Percentiles rank a stretch among this genome's conserved stretches.
These are phyloP conservation scores for Luscinia megarhynchos DNA, from an alignment of 2,797 vertebrate species.

Conservation along the genomic window DNA sequence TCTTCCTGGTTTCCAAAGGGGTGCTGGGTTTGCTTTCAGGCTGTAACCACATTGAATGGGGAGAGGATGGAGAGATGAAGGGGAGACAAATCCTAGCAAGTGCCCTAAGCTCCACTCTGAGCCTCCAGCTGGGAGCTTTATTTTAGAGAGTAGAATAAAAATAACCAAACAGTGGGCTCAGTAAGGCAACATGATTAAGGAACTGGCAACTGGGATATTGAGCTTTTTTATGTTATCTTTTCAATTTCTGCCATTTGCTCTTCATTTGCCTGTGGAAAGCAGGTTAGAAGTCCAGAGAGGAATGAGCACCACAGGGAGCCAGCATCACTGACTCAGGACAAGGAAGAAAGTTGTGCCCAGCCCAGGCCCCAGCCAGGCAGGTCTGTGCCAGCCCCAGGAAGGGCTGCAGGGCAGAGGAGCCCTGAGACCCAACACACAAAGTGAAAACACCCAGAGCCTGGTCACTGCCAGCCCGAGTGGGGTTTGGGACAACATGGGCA, in stretches of 20 bases:
- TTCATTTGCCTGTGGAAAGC: not conserved
- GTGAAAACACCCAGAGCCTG: not conserved
- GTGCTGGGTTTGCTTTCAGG: not conserved
- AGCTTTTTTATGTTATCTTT: not conserved
- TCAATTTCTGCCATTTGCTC: not conserved
- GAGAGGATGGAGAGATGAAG: not conserved
- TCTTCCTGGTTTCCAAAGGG: not conserved
- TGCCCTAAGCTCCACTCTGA: not conserved
- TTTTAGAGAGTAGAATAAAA: not conserved
- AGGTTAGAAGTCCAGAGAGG: not conserved
- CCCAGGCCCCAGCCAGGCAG: not conserved
- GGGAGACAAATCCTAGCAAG: not conserved
- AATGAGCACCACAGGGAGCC: not conserved
- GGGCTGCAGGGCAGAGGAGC: not conserved
- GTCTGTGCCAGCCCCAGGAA: not conserved
- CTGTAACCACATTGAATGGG: not conserved
- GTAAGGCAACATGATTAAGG: too few relatives aligned
- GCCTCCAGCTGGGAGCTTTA: not conserved
- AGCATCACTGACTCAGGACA: not conserved
- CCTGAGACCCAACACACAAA: fast-evolving
- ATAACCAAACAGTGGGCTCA: not conserved
- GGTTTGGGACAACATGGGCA: not conserved
- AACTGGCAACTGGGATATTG: not conserved
- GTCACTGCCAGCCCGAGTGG: fast-evolving
- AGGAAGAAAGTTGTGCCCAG: not conserved